These are phyloP conservation scores for Dipodomys spectabilis DNA, from an alignment of 2,113 vertebrate species.

Conservation along the genomic window DNA sequence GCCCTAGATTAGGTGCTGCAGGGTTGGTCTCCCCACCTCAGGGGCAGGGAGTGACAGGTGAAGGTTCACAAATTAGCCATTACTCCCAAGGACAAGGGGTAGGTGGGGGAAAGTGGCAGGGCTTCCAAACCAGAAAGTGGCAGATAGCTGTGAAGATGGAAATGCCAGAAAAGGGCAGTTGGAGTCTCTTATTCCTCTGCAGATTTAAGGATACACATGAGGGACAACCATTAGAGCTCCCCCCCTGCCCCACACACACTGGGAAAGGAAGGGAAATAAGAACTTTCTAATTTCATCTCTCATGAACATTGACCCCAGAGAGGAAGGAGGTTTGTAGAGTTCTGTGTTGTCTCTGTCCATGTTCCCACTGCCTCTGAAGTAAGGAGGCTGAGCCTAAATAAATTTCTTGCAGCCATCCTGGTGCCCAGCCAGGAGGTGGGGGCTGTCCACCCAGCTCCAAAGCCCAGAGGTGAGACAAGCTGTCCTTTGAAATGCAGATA, in stretches of 20 bases:
- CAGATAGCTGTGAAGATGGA: background rate
- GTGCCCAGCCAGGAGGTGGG: no score
- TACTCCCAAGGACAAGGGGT: fast-evolving
- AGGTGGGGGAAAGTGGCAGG: no score
- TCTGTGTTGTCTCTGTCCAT: fast-evolving
- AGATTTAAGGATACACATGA: background rate
- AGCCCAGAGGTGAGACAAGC: no score
- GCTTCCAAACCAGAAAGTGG: background rate
- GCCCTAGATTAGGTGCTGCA: background rate
- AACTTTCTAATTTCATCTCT: background rate
- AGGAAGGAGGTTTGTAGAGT: background rate
- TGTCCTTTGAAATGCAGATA: no score
- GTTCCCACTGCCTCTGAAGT: background rate
- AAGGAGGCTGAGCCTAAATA: no score
- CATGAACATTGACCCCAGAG: fast-evolving
- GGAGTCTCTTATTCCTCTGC: background rate
- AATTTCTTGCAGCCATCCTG: no score
- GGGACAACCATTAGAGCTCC: background rate
- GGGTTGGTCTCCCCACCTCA: background rate
- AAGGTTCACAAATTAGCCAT: background rate
- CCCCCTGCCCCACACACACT: no score
- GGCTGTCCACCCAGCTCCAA: no score
- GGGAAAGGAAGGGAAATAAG: no score
- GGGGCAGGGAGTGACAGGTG: background rate
- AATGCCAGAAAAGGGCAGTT: background rate